A percentile compares a stretch with the other conserved stretches of the same genome.
These are phyloP conservation scores for Lepilemur ruficaudatus DNA, from an alignment of 2,797 vertebrate genomes.

Conservation along the genomic window DNA sequence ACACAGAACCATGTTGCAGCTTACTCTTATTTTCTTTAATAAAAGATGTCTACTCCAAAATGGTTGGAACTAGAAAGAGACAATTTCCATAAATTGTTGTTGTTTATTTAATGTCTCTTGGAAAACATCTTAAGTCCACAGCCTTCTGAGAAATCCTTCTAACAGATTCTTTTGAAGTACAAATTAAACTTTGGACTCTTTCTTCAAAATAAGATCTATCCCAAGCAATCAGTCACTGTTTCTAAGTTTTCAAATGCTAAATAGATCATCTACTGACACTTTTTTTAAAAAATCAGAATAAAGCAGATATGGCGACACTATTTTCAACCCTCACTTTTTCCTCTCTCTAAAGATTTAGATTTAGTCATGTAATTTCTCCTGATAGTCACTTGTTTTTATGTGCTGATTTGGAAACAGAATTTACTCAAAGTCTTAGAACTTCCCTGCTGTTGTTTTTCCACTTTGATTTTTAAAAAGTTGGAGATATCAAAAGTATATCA, in stretches of 20 bases:
- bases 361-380: not conserved
- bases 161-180: slow-evolving; percentile 48
- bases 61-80: not conserved
- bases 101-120: slow-evolving; percentile 20
- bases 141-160: slow-evolving; percentile 33
- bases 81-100: slow-evolving; percentile 24
- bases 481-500: not conserved
- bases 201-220: slow-evolving; percentile 30
- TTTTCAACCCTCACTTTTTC: not conserved
- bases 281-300: not conserved
- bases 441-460: not conserved
- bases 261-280: not conserved
- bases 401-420: not conserved
- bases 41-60: slow-evolving; percentile 29
- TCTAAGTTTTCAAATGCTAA: slow-evolving; percentile 47
- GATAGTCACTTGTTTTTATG: not conserved
- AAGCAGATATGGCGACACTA: not conserved
- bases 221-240: slow-evolving; percentile 21
- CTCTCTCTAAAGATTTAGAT: slow-evolving; percentile 11
- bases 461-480: not conserved
- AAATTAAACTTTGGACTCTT: slow-evolving; percentile 41
- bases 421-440: not conserved
- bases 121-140: not conserved
- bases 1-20: not conserved
- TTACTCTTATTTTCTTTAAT: slow-evolving; percentile 19